These are phyloP conservation scores for Serranus cabrilla DNA, from an alignment of 2,797 vertebrate genomes.

Conservation along the genomic window DNA sequence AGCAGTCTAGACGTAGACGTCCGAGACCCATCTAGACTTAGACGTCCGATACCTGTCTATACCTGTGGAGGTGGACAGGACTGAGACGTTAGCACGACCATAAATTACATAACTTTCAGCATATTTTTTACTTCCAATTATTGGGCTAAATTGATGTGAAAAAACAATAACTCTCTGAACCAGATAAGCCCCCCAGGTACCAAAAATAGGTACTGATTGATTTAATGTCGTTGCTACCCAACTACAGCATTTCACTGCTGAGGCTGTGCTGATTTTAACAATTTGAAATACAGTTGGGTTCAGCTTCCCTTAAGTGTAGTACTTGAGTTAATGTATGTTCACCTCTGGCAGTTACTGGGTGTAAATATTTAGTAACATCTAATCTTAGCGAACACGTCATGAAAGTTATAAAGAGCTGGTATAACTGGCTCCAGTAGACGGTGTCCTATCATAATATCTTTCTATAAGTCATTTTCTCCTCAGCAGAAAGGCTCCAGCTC, in stretches of 20 bases:
- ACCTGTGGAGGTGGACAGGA: too few relatives aligned
- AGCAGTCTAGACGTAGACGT: too few relatives aligned
- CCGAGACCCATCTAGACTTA: too few relatives aligned
- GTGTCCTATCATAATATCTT: constrained; percentile 39
- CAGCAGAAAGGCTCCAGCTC: constrained; percentile 46
- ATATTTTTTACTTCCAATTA: too few relatives aligned
- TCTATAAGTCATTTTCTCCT: constrained; percentile 49
- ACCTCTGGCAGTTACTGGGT: neutral
- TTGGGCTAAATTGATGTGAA: too few relatives aligned
- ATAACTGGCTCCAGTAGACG: constrained; percentile 28
- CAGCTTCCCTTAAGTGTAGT: neutral
- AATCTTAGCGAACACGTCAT: neutral
- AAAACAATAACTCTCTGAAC: too few relatives aligned
- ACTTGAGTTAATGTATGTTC: neutral
- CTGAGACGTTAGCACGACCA: too few relatives aligned
- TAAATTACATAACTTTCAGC: too few relatives aligned
- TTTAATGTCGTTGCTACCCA: too few relatives aligned
- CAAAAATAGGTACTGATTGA: too few relatives aligned
- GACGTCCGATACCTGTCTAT: too few relatives aligned
- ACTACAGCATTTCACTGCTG: neutral
- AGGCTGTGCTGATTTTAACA: neutral
- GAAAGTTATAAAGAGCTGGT: constrained; percentile 5
- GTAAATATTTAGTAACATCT: constrained; percentile 21
- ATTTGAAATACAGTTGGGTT: neutral
- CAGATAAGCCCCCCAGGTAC: too few relatives aligned